A percentile compares a stretch with the other conserved stretches of the same genome.
These are phyloP conservation scores for Eubasilissa regina DNA, from an alignment of 1,140 invertebrate genomes.

Conservation along the genomic window DNA sequence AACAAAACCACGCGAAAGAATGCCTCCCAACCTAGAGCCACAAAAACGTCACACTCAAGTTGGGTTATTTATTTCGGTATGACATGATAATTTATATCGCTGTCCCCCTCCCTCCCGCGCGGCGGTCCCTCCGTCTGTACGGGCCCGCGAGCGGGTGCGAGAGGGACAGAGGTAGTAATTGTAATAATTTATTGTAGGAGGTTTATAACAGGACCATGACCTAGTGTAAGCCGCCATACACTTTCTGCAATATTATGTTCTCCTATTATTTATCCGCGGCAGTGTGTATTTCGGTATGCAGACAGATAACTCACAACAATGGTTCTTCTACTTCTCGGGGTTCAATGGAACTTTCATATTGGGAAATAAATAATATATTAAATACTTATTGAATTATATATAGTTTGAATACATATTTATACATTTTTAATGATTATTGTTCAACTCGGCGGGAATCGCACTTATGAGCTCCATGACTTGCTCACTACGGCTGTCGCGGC, in stretches of 20 bases:
- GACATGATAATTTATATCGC: constrained; percentile 60
- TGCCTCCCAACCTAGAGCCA: constrained; percentile 45
- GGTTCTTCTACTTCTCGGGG: too few species aligned
- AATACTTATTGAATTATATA: too few species aligned
- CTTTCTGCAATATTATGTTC: constrained; percentile 51
- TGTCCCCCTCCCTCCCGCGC: constrained; percentile 50
- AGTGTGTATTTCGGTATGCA: constrained; percentile 14
- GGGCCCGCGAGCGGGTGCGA: constrained; percentile 42
- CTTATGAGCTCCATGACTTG: too few species aligned
- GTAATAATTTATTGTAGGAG: constrained; percentile 60
- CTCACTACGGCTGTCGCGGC: too few species aligned
- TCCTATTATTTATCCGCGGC: constrained; percentile 41
- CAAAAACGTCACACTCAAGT: constrained; percentile 59
- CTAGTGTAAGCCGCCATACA: constrained; percentile 54
- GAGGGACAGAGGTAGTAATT: constrained; percentile 56
- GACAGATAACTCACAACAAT: constrained; percentile 37
- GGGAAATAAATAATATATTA: too few species aligned
- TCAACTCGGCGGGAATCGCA: too few species aligned
- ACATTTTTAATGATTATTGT: too few species aligned
- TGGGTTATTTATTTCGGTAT: constrained; percentile 58
- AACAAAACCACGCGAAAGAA: constrained; percentile 54
- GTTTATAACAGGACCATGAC: constrained; percentile 58
- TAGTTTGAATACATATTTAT: too few species aligned
- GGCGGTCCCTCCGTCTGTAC: constrained; percentile 21
- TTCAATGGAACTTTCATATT: too few species aligned